A percentile compares a stretch with the other conserved stretches of the same genome.
Conservation (phyloP, 2,113 vertebrate genomes). For the Natator depressus region DNA sequence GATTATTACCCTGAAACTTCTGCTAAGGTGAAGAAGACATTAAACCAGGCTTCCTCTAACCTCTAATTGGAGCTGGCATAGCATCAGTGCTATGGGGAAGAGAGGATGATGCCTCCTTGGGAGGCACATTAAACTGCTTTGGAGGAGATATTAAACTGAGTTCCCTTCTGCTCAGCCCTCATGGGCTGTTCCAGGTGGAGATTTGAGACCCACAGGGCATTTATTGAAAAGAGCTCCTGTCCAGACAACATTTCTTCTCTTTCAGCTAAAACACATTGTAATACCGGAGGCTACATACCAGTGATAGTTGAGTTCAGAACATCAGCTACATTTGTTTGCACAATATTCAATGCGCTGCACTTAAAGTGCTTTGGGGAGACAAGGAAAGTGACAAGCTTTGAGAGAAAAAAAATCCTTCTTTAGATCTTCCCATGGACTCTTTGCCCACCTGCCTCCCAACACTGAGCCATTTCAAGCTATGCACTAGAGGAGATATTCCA, state of each 20-base stretch:
- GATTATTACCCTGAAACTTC: background rate
- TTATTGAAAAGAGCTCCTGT: background rate
- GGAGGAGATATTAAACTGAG: background rate
- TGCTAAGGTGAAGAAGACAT: background rate
- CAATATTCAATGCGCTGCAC: background rate
- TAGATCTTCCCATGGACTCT: background rate
- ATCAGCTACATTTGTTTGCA: background rate
- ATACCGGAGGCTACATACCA: background rate
- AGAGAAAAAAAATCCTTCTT: background rate
- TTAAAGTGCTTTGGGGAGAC: background rate
- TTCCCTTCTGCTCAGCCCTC: fast-evolving
- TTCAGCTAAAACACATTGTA: background rate
- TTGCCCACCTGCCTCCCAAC: background rate
- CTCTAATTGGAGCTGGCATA: background rate
- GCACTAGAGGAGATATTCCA: background rate
- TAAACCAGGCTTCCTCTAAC: background rate
- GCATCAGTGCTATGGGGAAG: background rate
- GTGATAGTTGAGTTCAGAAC: background rate
- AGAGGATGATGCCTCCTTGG: background rate
- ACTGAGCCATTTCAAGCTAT: background rate
- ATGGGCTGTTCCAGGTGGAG: background rate
- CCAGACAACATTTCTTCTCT: background rate
- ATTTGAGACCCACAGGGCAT: background rate
- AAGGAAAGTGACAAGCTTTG: background rate
- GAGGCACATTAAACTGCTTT: background rate